Evolutionary conservation across 2,888 invertebrate species (phyloP), one percentile per base, ranked within the genome.

Genomic region (Eupithecia centaureata): DNA sequence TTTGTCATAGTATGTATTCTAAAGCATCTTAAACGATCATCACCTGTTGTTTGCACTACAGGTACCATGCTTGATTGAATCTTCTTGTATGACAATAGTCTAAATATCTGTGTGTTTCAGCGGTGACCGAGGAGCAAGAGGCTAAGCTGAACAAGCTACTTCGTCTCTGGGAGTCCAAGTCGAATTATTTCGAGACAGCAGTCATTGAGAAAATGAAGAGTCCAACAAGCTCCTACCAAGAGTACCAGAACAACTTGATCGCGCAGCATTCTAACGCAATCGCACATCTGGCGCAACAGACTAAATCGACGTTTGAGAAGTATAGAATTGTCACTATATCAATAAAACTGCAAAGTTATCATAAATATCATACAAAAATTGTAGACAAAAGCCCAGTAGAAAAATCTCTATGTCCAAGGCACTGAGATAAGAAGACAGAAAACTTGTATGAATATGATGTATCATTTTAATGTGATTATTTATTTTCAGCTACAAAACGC

Each of bases 91-190:
- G 91, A 88, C 92, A 90, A 83, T 84, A 76, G 70, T 87, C 90
- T 91, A 84, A 92, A 85, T 72, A 74, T 88, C 86, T 85, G 81
- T 81, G 88, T 89, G 94, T 94, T 89, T 91, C 94, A 95, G 96
- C 95, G 77, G 97, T 97, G 47, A 96, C 95, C 22, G 97, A 97
- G 68, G 98, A 98, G 65, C 97, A 98, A 92, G 96, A 97, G 82
- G 95, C 95, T 78, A 99, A 99, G 93, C 93, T 99, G 72, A 97
- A 97, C 84, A 99, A 99, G 95, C 93, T 99, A 77, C 94, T 99
- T 72, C 97, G 97, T 73, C 94, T 99, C 56, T 99, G 99, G 99
- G 99, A 99, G 92, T 97, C 98, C 76, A 99, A 99, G 94, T 96
- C 96, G 73, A 96, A 97, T 93, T 97, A 97, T 92, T 96, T 98